These are phyloP conservation scores for Nylanderia fulva DNA, from an alignment of 1,140 invertebrate species.

Conservation along the genomic window DNA sequence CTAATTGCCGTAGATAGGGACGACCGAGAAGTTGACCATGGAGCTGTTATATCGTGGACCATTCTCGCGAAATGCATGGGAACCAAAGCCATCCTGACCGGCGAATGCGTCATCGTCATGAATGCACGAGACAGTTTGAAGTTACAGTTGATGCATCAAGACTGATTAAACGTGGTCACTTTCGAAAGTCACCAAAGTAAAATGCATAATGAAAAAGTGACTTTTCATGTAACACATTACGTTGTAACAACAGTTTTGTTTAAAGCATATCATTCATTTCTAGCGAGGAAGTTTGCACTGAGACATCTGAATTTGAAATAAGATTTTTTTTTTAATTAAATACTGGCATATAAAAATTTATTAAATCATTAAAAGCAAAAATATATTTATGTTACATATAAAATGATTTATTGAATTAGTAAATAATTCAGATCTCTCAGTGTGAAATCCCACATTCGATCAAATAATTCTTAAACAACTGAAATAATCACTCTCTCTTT, in stretches of 20 bases:
- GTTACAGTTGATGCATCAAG: conserved; percentile 8
- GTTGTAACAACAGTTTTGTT: not conserved
- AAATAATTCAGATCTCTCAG: not conserved
- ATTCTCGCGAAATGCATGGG: conserved; percentile 79
- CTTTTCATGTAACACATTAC: conserved; percentile 18
- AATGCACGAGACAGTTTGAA: conserved; percentile 58
- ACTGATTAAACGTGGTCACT: conserved; percentile 42
- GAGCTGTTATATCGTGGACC: conserved; percentile 65
- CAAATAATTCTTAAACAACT: not conserved
- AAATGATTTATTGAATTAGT: conserved; percentile 3
- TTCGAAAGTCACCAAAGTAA: conserved; percentile 34
- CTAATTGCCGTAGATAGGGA: conserved; percentile 82
- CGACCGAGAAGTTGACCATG: conserved; percentile 66
- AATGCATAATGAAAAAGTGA: conserved; percentile 7
- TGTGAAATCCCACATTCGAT: not conserved
- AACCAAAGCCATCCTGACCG: conserved; percentile 74
- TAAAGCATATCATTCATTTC: not conserved
- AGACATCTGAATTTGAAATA: not conserved
- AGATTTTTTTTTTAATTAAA: not conserved
- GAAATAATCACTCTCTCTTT: not conserved
- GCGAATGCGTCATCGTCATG: conserved; percentile 64
- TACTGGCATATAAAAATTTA: not conserved
- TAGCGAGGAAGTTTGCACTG: not conserved
- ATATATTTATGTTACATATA: not conserved
- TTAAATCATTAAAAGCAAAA: not conserved